Evolutionary conservation across 2,797 vertebrate species (phyloP), one percentile per base, ranked within the genome.

Genomic region (Gymnothorax reevesii): DNA sequence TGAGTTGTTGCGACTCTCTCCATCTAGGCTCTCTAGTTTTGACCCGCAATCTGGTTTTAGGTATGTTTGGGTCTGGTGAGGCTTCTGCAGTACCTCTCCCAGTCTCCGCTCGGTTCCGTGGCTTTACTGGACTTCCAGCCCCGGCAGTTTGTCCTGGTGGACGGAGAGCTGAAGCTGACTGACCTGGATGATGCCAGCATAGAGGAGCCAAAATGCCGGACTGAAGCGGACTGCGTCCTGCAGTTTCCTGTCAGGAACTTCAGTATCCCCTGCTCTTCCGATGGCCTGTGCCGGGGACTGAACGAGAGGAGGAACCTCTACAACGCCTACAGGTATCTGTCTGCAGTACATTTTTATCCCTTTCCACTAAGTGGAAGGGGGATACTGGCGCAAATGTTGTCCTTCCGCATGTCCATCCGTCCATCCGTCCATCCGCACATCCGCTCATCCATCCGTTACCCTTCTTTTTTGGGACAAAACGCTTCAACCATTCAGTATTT

Each of bases 101-200:
- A 89, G 91, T 98, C 97, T 13, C 97, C 97, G 6, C 92, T 98
- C 92, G 98, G 97, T 89, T 97, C 98, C 1, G 95, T 98, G 92
- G 96, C 94, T 62, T 95, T 98, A 88, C 93, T 98, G 94, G 97
- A 98, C 94, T 98, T 98, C 92, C 97, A 98, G 93, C 97, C 98
- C 0, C 96, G 97, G 79, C 98, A 98, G 95, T 98, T 98, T 88
- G 96, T 98, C 89, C 95, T 96, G 71, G 97, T 97, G 88, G 95
- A 97, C 6, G 97, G 97, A 60, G 93, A 94, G 88, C 94, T 98
- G 82, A 98, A 98, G 94, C 96, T 98, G 89, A 98, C 97, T 0
- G 97, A 98, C 92, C 92, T 98, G 92, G 97, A 98, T 20, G 97
- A 98, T 84, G 96, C 96, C 92, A 97, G 94, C 84, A 92, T 94